Percentiles rank a stretch among this genome's conserved stretches.
Conservation (phyloP, 2,113 vertebrate genomes). For the Alethe castanea region DNA sequence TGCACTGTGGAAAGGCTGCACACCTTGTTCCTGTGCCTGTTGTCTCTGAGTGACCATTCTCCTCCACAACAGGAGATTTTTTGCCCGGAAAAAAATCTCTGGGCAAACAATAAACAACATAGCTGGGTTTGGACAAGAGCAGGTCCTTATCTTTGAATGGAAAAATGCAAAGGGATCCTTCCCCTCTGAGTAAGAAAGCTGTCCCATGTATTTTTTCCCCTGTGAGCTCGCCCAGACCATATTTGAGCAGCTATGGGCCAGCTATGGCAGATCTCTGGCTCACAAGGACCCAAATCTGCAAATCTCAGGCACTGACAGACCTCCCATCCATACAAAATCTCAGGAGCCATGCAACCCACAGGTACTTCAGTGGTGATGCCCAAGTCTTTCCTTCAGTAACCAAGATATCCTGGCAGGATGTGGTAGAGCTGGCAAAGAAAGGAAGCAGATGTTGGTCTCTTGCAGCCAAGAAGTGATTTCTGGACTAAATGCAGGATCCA, state of each 20-base stretch:
- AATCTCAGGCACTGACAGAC: too few species aligned
- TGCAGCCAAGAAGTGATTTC: not conserved
- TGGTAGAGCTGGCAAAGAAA: not conserved
- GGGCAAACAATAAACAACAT: not conserved
- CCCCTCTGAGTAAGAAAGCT: not conserved
- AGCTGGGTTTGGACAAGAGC: not conserved
- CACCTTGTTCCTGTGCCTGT: not conserved
- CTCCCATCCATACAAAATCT: not conserved
- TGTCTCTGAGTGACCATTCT: not conserved
- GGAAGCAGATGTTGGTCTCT: not conserved
- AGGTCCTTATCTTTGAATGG: not conserved
- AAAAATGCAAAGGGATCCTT: not conserved
- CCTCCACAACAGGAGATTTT: fast-evolving
- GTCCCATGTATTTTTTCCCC: not conserved
- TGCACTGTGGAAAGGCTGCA: not conserved
- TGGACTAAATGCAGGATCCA: not conserved
- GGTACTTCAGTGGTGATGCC: not conserved
- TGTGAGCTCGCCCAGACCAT: not conserved
- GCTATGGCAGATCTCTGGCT: not conserved
- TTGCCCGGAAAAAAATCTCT: not conserved
- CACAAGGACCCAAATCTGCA: not conserved
- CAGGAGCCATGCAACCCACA: not conserved
- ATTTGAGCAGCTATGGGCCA: not conserved
- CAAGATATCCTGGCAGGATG: not conserved
- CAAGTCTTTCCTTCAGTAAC: not conserved